Base-by-base conservation (phyloP, 2,113 vertebrate genomes). In the Corvus hawaiiensis region DNA sequence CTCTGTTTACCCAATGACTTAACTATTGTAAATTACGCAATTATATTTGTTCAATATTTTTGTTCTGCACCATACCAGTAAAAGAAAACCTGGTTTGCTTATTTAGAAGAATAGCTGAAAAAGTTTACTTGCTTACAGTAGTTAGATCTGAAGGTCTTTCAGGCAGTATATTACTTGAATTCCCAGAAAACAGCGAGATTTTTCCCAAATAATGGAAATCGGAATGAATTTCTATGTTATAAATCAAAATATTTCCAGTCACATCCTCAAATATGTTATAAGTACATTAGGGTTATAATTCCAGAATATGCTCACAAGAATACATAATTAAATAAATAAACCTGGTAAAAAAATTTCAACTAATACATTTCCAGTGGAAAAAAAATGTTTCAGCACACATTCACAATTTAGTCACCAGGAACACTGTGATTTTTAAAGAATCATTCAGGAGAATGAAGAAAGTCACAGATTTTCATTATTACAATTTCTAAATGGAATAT, bases 281-380 rank as follows among this genome's bases (percentile, higher is more conserved):
- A 41, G 7, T 35, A 62, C 48, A 35, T 58, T 27, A 67, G 16
- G 18, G 11, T 55, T 75, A 43, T 7, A 54, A 32, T 44, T 67
- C 16, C 14, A 79, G 21, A 83, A 52, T 7, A 28, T 2, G 1
- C 7, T 30, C 16, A 33, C 5, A 63, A 75, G 13, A 74, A 82
- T 18, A 6, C 13, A 75, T 56, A 37, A 58, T 35, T 9, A 82
- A 90, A 94, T 22, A 30, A 73, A 77, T 39, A 82, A 75, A 67
- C 2, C 3, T 69, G 12, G 8, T 35, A 9, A 75, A 52, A 74
- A 68, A 19, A 1, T 2, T 11, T 30, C 1, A 10, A 30, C 1
- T 20, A 22, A 41, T 32, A 71, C 18, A 37, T 52, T 90, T 64
- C 11, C 28, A 85, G 7, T 39, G 14, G 14, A n/a, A 84, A 73